Evolutionary conservation across 2,797 vertebrate genomes (phyloP), one percentile per base, ranked within the genome.

Genomic region (Macroramphosus scolopax): DNA sequence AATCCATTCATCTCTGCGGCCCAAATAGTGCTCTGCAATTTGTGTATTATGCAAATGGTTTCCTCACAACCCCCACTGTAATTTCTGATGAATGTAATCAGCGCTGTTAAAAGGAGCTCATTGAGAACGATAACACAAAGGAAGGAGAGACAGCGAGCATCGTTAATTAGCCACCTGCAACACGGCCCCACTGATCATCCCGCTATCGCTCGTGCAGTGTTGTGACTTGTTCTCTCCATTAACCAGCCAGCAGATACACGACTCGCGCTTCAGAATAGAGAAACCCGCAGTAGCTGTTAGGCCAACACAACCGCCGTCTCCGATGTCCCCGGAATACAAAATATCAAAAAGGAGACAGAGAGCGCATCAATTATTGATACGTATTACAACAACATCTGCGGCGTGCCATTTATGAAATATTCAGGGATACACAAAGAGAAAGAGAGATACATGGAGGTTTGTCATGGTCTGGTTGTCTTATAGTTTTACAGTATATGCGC

Each of bases 361-460:
- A 78, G 43, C 1, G 17, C 57, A 89, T 90, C 44, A 88, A 89
- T 86, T 84, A 88, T 89, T 85, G 61, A 90, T 89, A 72, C 5
- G 39, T 70, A 84, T 84, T 83, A 84, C 76, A 73, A 74, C 79
- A 78, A 82, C 88, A 88, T 86, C 86, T 88, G 82, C 78, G 78
- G 62, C 33, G 75, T 65, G 66, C 55, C 50, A 56, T 60, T 78
- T 63, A 89, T 90, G 73, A 90, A 89, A 88, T 86, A 89, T 88
- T 86, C 79, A 87, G 67, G 36, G 54, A 55, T 48, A 68, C 74
- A 80, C 51, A 38, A 48, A 34, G 63, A 62, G 69, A 54, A 36
- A 26, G 15, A 63, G 60, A n/a, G n/a, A 57, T 6, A 29, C 48
- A 39, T 22, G 39, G 60, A 17, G 72, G 67, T 68, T 70, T 64